Evolutionary conservation across 2,113 vertebrate species (phyloP).

Genomic region (Psophia crepitans): DNA sequence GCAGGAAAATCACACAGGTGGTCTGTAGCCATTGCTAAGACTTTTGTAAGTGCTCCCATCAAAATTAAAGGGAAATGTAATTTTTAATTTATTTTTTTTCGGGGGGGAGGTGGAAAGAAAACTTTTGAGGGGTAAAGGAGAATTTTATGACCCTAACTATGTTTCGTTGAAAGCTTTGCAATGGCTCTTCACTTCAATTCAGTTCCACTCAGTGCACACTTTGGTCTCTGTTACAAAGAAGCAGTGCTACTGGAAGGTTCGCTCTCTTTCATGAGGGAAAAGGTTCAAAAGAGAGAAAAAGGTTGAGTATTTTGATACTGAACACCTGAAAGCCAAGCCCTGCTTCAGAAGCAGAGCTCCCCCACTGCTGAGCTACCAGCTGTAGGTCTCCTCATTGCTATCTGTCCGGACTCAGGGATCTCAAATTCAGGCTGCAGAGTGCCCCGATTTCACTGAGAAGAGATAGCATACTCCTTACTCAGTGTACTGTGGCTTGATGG

Average conservation of each 20-base stretch:
- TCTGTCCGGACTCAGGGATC: neutral
- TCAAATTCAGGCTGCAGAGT: neutral
- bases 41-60: neutral
- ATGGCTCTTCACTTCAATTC: neutral
- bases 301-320: neutral
- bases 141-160: neutral
- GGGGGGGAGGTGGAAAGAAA: neutral
- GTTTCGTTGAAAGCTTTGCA: neutral
- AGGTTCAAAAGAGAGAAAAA: neutral
- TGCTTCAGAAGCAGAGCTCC: neutral
- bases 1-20: neutral
- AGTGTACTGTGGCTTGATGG: neutral
- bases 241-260: neutral
- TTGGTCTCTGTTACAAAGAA: neutral
- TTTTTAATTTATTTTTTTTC: neutral
- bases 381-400: neutral
- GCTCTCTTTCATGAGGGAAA: neutral
- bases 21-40: neutral
- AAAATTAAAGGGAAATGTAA: neutral
- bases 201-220: neutral
- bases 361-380: neutral
- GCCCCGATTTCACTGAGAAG: fast-evolving
- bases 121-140: neutral
- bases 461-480: neutral
- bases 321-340: neutral